Evolutionary conservation across 2,113 vertebrate species (phyloP).

Genomic region (Hiodon alosoides): DNA sequence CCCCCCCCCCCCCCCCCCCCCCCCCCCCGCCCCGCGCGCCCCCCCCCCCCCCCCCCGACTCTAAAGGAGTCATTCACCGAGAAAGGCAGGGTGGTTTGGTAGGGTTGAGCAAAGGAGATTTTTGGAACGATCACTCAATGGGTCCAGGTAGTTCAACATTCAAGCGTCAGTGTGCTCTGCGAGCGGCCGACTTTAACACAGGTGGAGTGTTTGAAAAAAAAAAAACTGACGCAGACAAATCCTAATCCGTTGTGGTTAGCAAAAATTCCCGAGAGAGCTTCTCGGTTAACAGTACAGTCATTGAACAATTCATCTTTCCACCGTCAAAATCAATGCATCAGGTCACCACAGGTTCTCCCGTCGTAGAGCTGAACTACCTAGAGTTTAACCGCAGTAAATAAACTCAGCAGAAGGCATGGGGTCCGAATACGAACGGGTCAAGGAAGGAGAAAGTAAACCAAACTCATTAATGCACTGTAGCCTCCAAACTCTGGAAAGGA

Average conservation of each 20-base stretch:
- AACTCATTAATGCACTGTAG: neutral
- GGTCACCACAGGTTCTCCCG: neutral
- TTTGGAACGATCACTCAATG: neutral
- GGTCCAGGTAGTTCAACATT: neutral
- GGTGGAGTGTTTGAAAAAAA: neutral
- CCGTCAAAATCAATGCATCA: neutral
- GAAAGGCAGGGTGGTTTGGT: neutral
- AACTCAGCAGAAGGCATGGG: neutral
- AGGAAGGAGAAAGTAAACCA: neutral
- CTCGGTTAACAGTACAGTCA: too few relatives aligned
- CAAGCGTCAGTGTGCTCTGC: neutral
- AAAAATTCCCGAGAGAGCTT: neutral
- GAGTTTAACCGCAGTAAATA: neutral
- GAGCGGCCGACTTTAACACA: neutral
- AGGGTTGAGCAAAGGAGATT: neutral
- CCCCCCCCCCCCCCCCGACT: neutral
- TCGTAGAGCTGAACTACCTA: neutral
- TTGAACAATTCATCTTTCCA: neutral
- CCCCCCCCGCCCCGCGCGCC: neutral
- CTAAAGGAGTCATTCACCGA: neutral
- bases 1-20: neutral
- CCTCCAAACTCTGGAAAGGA: neutral
- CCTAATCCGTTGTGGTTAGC: neutral
- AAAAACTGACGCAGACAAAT: neutral
- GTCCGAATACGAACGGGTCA: neutral